These are phyloP conservation scores for Polymixis lichenea DNA, from an alignment of 2,888 invertebrate genomes.

Conservation along the genomic window DNA sequence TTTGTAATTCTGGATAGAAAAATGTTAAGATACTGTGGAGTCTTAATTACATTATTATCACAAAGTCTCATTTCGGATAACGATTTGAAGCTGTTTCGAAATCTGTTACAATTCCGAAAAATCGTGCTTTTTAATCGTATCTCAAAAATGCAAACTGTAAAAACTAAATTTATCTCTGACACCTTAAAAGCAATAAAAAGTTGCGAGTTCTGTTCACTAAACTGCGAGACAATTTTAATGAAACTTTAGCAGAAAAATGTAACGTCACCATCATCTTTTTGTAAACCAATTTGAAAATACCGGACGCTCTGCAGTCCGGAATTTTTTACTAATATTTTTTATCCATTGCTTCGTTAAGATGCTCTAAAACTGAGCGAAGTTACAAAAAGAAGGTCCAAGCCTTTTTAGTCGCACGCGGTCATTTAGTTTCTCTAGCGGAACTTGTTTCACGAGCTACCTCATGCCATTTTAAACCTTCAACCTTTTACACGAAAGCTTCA, in stretches of 20 bases:
- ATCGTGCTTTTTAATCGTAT: background rate
- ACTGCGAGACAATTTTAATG: conserved; percentile 37
- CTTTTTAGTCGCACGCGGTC: conserved; percentile 60
- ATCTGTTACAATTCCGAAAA: background rate
- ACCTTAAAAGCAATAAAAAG: conserved; percentile 15
- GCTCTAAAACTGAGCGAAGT: conserved; percentile 66
- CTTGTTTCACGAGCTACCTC: conserved; percentile 46
- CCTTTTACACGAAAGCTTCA: background rate
- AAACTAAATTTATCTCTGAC: conserved; percentile 4
- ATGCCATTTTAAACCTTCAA: conserved; percentile 53
- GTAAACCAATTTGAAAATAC: conserved; percentile 45
- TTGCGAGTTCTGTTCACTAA: conserved; percentile 18
- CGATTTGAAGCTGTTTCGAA: background rate
- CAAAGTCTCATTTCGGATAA: background rate
- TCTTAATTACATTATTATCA: background rate
- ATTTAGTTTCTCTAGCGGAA: conserved; percentile 59
- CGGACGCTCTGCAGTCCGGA: conserved; percentile 31
- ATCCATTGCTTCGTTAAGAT: conserved; percentile 71
- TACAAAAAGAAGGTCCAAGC: conserved; percentile 60
- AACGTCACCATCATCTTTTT: conserved; percentile 44
- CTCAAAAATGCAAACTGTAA: background rate
- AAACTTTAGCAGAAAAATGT: conserved; percentile 44
- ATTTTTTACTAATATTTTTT: conserved; percentile 58
- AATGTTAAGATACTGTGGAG: background rate
- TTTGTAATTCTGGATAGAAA: background rate